Evolutionary conservation across 2,888 invertebrate species (phyloP).

Genomic region (Magallana nippona): DNA sequence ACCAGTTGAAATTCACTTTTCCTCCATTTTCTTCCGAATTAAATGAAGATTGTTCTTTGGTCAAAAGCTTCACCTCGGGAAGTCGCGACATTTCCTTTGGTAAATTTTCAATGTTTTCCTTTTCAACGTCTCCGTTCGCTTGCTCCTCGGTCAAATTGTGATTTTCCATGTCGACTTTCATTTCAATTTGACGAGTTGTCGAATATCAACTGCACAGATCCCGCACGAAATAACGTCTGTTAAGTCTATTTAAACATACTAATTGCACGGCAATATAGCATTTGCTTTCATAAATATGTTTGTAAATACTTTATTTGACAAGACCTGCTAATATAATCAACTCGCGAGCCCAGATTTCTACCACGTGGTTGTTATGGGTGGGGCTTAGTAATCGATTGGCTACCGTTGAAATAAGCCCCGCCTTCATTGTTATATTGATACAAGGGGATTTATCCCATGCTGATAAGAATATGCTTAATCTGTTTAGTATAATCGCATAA

Average conservation of each 20-base stretch:
- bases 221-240: conserved; percentile 6
- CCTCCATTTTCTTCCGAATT: background rate
- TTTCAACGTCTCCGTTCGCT: conserved; percentile 13
- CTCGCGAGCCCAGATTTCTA: background rate
- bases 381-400: conserved; percentile 12
- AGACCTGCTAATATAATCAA: conserved; percentile 34
- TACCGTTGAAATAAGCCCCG: conserved; percentile 5
- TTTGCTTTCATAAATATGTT: conserved; percentile 44
- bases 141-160: conserved; percentile 51
- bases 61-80: conserved; percentile 8
- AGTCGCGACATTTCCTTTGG: conserved; percentile 30
- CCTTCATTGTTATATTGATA: conserved; percentile 4
- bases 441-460: conserved; percentile 8
- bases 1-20: conserved; percentile 10
- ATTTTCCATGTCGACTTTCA: conserved; percentile 62
- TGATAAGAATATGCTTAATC: conserved; percentile 27
- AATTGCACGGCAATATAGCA: conserved; percentile 32
- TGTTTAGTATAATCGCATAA: conserved; percentile 27
- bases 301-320: conserved; percentile 43
- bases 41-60: conserved; percentile 27
- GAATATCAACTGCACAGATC: conserved; percentile 19
- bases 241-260: conserved; percentile 29
- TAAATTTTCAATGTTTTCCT: conserved; percentile 34
- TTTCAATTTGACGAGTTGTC: conserved; percentile 44
- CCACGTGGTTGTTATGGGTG: conserved; percentile 38